Evolutionary conservation across 1,140 invertebrate genomes (phyloP), one percentile per base, ranked within the genome.

Genomic region (Drosophila quadrilineata): DNA sequence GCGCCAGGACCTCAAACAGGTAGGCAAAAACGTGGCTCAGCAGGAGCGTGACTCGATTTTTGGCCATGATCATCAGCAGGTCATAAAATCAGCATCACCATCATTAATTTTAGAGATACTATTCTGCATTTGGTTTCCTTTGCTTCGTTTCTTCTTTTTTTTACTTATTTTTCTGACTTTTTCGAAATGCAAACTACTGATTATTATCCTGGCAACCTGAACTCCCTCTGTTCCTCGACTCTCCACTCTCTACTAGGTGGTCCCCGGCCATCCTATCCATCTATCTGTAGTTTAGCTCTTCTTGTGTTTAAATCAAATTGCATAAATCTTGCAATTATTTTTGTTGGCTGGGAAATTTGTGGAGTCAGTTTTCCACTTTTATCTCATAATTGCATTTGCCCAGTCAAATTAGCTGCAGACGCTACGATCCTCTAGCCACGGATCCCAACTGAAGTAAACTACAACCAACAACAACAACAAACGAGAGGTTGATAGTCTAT

Each of bases 61-160:
- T 58, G 60, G 63, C 59, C 49, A 73, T 36, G 70, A 19, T 38
- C 57, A 71, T 73, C 71, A 70, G 54, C 71, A 82, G 76, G 76
- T 68, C 76, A 33, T 75, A 80, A 80, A 80, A 75, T 63, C 72
- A 68, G 50, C 56, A 82, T 73, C 84, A n/a, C n/a, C 69, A 85
- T 85, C 75, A 85, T 85, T 85, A 85, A 86, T 85, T 85, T 79
- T 74, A 79, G 75, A 82, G 68, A 58, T n/a, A n/a, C n/a, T n/a
- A n/a, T n/a, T n/a, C n/a, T n/a, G n/a, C n/a, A n/a, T n/a, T n/a
- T n/a, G n/a, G n/a, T n/a, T n/a, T n/a, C n/a, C n/a, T n/a, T n/a
- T n/a, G n/a, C n/a, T n/a, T n/a, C n/a, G n/a, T n/a, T n/a, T n/a
- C n/a, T 70, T 58, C 52, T 59, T 28, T 74, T 52, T 57, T 49